These are phyloP conservation scores for Panulirus ornatus DNA, from an alignment of 1,140 invertebrate genomes.

Conservation along the genomic window DNA sequence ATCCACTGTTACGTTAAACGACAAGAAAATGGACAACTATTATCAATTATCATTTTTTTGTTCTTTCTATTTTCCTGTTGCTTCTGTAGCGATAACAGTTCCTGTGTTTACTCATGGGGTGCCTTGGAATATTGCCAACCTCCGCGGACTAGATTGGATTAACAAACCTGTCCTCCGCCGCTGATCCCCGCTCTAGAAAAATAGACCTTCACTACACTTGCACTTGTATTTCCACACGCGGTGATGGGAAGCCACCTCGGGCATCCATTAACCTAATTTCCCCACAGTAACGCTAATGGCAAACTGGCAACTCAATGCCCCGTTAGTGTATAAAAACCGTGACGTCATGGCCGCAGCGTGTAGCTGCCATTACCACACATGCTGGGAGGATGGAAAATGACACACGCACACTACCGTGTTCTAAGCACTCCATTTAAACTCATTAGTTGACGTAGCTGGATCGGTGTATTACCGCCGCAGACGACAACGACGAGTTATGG, in stretches of 20 bases:
- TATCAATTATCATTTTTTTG: too few relatives aligned
- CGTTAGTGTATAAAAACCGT: not conserved
- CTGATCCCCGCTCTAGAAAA: not conserved
- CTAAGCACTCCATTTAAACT: too few relatives aligned
- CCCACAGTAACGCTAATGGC: not conserved
- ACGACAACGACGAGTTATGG: too few relatives aligned
- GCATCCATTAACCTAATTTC: not conserved
- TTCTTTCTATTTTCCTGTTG: too few relatives aligned
- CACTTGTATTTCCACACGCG: not conserved
- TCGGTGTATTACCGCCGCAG: too few relatives aligned
- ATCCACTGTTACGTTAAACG: too few relatives aligned
- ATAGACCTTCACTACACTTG: not conserved
- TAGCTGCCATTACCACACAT: not conserved
- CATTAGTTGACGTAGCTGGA: too few relatives aligned
- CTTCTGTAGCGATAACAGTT: too few relatives aligned
- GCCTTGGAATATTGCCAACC: not conserved
- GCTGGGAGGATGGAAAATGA: not conserved
- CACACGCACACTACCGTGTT: too few relatives aligned
- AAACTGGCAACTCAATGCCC: constrained; percentile 10
- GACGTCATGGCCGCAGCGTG: not conserved
- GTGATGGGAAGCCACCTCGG: too few relatives aligned
- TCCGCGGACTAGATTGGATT: not conserved
- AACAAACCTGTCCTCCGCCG: not conserved
- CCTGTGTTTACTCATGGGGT: too few relatives aligned
- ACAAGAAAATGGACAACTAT: too few relatives aligned